Evolutionary conservation across 2,113 vertebrate species (phyloP).

Genomic region (Triplophysa dalaica): DNA sequence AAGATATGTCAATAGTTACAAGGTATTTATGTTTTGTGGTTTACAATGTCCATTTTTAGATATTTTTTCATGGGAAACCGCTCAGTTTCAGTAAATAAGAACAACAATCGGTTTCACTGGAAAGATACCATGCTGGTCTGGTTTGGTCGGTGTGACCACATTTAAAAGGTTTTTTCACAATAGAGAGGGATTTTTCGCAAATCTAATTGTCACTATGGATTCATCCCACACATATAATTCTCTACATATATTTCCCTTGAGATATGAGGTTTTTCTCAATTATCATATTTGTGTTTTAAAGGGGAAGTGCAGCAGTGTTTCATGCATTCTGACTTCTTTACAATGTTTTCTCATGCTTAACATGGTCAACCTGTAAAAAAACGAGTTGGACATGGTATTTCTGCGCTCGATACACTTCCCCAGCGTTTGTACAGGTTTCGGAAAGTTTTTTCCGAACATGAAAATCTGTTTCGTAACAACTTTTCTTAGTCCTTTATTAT

Average conservation of each 20-base stretch:
- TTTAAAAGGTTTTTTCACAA: conserved; percentile 2
- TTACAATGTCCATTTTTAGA: neutral
- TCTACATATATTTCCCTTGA: neutral
- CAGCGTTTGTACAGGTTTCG: too few relatives aligned
- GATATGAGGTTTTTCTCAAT: conserved; percentile 1
- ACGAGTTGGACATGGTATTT: too few relatives aligned
- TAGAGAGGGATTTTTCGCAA: neutral
- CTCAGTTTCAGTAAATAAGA: conserved; percentile 28
- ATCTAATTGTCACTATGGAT: neutral
- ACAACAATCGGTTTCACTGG: conserved; percentile 18
- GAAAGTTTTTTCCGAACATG: too few relatives aligned
- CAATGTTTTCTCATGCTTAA: too few relatives aligned
- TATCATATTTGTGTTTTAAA: neutral
- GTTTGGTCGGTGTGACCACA: conserved; percentile 12
- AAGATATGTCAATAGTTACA: neutral
- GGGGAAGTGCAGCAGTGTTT: neutral
- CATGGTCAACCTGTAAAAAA: too few relatives aligned
- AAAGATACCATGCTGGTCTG: conserved; percentile 18
- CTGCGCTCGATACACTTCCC: too few relatives aligned
- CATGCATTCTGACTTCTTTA: too few relatives aligned
- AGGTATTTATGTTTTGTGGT: conserved; percentile 22
- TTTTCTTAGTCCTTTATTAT: too few relatives aligned
- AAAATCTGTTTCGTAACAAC: too few relatives aligned
- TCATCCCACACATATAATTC: conserved; percentile 1
- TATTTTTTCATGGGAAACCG: neutral